A percentile compares a stretch with the other conserved stretches of the same genome.
These are phyloP conservation scores for Vulpes vulpes DNA, from an alignment of 2,113 vertebrate genomes.

Conservation along the genomic window DNA sequence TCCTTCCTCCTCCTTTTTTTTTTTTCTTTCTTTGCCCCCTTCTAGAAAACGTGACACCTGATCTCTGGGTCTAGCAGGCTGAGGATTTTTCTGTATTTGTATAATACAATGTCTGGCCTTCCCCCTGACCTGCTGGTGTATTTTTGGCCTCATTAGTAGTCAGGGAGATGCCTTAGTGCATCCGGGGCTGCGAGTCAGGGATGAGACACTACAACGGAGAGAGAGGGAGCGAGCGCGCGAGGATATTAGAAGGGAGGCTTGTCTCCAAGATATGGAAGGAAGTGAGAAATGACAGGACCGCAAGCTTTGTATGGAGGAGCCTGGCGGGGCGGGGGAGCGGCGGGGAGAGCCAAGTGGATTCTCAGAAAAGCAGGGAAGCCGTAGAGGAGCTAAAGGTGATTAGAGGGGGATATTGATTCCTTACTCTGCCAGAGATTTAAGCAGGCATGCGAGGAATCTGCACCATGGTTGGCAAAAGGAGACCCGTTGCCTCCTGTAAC, in stretches of 20 bases:
- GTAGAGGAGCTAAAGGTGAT: constrained; percentile 80
- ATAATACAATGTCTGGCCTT: constrained; percentile 69
- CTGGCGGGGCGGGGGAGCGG: constrained; percentile 48
- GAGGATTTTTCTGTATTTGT: constrained; percentile 61
- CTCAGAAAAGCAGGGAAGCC: constrained; percentile 69
- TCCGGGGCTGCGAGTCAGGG: constrained; percentile 59
- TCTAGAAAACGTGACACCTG: constrained; percentile 71
- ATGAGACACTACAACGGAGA: constrained; percentile 43
- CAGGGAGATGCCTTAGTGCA: constrained; percentile 69
- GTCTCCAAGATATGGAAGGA: constrained; percentile 75
- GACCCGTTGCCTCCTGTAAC: constrained; percentile 88
- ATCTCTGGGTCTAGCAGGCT: constrained; percentile 67
- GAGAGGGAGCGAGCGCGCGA: constrained; percentile 78
- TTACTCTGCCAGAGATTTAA: constrained; percentile 86
- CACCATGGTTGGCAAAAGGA: constrained; percentile 88
- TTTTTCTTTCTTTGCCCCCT: neutral
- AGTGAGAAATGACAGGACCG: constrained; percentile 72
- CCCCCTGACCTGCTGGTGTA: constrained; percentile 73
- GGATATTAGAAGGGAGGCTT: constrained; percentile 69
- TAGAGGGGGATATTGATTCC: constrained; percentile 84
- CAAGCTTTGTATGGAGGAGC: constrained; percentile 72
- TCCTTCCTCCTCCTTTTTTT: neutral
- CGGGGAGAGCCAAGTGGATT: constrained; percentile 51
- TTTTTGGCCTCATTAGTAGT: constrained; percentile 80
- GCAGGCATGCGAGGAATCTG: constrained; percentile 89